Evolutionary conservation across 2,797 vertebrate species (phyloP), one percentile per base, ranked within the genome.

Genomic region (Acropternis orthonyx): DNA sequence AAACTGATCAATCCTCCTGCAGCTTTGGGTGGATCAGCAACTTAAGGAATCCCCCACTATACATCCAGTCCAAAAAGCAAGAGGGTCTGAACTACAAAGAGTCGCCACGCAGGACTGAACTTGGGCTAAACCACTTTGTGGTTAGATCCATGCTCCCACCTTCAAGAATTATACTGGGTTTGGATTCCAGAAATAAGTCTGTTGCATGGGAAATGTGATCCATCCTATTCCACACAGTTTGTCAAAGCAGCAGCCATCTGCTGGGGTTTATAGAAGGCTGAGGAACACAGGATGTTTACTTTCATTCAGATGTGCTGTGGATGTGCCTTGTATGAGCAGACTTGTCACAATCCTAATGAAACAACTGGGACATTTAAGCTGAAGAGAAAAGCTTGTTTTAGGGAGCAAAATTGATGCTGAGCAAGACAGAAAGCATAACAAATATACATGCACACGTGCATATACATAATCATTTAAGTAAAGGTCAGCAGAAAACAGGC

Each of bases 261-360:
- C 32, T 88, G 85, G 88, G 91, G 76, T 90, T 95, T 93, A 76
- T 5, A 81, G 85, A 23, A 95, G 73, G 90, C 93, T 90, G 93
- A 94, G 93, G 87, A 95, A 93, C 78, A 86, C 95, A 94, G 96
- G 96, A 95, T 95, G 90, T 94, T 96, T 95, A 83, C 92, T 96
- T 88, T 59, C 51, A 36, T 66, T 96, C 88, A 81, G 93, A 93
- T 84, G 90, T 84, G 93, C 73, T 3, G 66, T 62, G 79, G 79
- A 92, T 88, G 92, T 69, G 94, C 66, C 85, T 92, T 6, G 32
- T 63, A 51, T 10, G 80, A 94, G 85, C 85, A 73, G 85, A 19
- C 80, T 88, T 59, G 69, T 55, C 88, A 81, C 49, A 74, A 28
- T 34, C n/a, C 73, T 68, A 75, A 93, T 81, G 43, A 62, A 88